Conservation (phyloP, 2,888 invertebrate species). For the Lymantria monacha region DNA sequence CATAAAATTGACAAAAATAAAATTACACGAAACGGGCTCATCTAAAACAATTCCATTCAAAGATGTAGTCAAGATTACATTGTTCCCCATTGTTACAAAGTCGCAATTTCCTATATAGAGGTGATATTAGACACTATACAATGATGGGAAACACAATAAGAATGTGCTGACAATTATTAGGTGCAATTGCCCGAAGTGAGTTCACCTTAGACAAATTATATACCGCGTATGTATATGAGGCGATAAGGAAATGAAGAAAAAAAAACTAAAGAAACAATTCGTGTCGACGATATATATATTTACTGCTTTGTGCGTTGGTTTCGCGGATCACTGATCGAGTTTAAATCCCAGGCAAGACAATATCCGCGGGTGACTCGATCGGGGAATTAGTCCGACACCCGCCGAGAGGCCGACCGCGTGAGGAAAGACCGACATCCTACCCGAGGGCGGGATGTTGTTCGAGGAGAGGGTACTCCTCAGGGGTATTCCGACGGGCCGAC, state of each 20-base stretch:
- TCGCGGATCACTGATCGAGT: not conserved
- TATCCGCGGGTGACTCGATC: too few relatives aligned
- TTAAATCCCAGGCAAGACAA: not conserved
- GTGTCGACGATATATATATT: not conserved
- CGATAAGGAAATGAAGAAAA: slow-evolving; percentile 17
- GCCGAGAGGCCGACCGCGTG: too few relatives aligned
- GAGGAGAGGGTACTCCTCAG: too few relatives aligned
- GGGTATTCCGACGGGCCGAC: too few relatives aligned
- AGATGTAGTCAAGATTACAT: slow-evolving; percentile 33
- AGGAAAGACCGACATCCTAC: too few relatives aligned
- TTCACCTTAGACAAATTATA: slow-evolving; percentile 36
- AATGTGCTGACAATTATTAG: slow-evolving; percentile 49
- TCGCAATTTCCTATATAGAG: slow-evolving; percentile 34
- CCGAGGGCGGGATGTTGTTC: too few relatives aligned
- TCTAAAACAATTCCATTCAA: slow-evolving; percentile 35
- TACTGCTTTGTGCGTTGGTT: slow-evolving; percentile 5
- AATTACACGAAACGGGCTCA: slow-evolving; percentile 21
- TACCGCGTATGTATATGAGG: slow-evolving; percentile 26
- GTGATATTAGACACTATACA: slow-evolving; percentile 43
- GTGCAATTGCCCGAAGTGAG: slow-evolving; percentile 46
- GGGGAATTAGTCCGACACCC: too few relatives aligned
- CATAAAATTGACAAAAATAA: slow-evolving; percentile 25
- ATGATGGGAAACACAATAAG: slow-evolving; percentile 44
- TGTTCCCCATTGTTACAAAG: slow-evolving; percentile 33
- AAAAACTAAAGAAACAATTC: not conserved